A percentile compares a stretch with the other conserved stretches of the same genome.
Evolutionary conservation across 2,113 vertebrate species (phyloP).

Genomic region (Centropus bengalensis): DNA sequence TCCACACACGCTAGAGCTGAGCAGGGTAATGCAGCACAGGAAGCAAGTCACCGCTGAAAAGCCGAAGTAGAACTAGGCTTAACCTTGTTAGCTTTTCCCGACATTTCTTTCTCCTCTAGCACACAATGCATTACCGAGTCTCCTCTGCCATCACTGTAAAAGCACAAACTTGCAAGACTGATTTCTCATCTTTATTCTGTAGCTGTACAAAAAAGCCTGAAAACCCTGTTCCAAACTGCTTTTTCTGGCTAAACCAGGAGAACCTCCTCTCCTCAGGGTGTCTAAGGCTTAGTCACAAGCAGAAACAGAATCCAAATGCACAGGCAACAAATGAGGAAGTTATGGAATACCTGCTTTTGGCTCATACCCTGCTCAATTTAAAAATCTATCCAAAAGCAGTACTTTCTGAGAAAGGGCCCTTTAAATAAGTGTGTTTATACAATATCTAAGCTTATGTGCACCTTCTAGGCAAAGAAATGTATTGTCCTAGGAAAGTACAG

Average conservation of each 20-base stretch:
- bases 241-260: conserved; percentile 47
- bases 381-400: not conserved
- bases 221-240: conserved; percentile 48
- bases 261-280: conserved; percentile 18
- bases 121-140: not conserved
- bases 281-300: conserved; percentile 9
- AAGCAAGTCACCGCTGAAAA: not conserved
- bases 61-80: not conserved
- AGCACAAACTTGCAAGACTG: conserved; percentile 43
- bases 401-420: not conserved
- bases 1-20: not conserved
- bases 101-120: conserved; percentile 8
- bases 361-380: not conserved
- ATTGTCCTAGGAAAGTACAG: not conserved
- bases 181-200: conserved; percentile 59
- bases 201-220: conserved; percentile 23
- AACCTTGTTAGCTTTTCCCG: conserved; percentile 10
- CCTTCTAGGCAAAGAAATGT: not conserved
- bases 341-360: not conserved
- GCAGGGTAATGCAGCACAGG: not conserved
- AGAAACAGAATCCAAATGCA: conserved; percentile 26
- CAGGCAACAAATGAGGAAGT: not conserved
- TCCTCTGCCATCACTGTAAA: not conserved
- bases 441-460: not conserved
- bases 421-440: not conserved